Evolutionary conservation across 1,140 invertebrate genomes (phyloP).

Genomic region (Halesus radiatus): DNA sequence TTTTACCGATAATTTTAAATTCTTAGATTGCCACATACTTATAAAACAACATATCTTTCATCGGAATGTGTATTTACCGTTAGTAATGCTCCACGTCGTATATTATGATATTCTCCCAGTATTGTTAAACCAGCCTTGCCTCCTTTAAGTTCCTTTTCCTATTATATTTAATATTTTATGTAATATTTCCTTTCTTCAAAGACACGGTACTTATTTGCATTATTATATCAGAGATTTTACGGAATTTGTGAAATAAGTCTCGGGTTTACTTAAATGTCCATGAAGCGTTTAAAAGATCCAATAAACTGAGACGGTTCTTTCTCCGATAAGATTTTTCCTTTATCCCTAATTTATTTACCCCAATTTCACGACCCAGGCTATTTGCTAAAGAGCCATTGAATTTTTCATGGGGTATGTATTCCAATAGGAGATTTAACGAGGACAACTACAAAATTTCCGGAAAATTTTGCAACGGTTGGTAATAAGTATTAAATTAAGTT

Average conservation of each 20-base stretch:
- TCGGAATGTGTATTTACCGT: no score
- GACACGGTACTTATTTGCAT: neutral
- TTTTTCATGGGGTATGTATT: neutral
- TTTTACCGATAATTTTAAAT: no score
- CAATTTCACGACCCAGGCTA: neutral
- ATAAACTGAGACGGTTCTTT: conserved; percentile 14
- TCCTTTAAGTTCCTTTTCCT: neutral
- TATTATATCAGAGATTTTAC: no score
- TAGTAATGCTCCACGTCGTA: no score
- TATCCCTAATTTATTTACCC: neutral
- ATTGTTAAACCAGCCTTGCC: neutral
- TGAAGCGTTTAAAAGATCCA: conserved; percentile 3
- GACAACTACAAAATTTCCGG: neutral
- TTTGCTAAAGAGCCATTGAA: neutral
- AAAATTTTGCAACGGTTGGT: neutral
- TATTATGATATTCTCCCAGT: neutral
- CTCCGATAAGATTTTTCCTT: neutral
- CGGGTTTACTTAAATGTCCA: neutral
- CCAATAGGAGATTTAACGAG: neutral
- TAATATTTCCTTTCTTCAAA: neutral
- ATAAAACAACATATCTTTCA: no score
- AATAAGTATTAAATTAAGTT: neutral
- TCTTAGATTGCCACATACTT: no score
- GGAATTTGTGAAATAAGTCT: no score
- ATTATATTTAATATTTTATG: neutral